Conservation (phyloP, 2,113 vertebrate species). For the Aspidoscelis tigris region DNA sequence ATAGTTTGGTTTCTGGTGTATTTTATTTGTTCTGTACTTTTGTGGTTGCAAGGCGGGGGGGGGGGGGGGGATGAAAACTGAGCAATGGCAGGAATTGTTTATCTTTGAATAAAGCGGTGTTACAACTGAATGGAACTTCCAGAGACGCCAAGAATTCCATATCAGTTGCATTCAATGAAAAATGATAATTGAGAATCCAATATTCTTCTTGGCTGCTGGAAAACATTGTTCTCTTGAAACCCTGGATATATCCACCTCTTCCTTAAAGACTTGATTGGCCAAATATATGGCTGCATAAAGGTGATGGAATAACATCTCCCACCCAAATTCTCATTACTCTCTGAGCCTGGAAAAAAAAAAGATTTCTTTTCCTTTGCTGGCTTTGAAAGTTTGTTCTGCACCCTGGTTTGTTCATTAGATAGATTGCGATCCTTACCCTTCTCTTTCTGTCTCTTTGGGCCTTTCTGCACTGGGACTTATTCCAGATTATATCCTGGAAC, state of each 20-base stretch:
- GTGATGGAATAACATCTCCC: neutral
- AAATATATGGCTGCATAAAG: neutral
- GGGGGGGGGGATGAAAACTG: neutral
- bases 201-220: neutral
- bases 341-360: neutral
- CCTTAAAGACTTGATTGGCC: neutral
- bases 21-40: slow-evolving; percentile 26
- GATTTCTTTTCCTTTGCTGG: neutral
- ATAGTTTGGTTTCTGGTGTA: neutral
- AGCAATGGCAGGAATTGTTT: neutral
- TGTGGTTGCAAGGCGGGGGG: slow-evolving; percentile 1
- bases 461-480: neutral
- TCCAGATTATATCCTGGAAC: too few species aligned
- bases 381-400: neutral
- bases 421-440: too few species aligned
- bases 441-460: too few species aligned
- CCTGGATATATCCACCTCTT: neutral
- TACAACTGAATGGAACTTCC: neutral
- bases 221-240: neutral
- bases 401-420: neutral
- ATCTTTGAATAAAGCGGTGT: slow-evolving; percentile 6
- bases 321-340: neutral
- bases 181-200: neutral
- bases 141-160: neutral
- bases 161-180: neutral